Base-by-base conservation (phyloP, 2,797 vertebrate genomes). In the Passerculus sandwichensis region DNA sequence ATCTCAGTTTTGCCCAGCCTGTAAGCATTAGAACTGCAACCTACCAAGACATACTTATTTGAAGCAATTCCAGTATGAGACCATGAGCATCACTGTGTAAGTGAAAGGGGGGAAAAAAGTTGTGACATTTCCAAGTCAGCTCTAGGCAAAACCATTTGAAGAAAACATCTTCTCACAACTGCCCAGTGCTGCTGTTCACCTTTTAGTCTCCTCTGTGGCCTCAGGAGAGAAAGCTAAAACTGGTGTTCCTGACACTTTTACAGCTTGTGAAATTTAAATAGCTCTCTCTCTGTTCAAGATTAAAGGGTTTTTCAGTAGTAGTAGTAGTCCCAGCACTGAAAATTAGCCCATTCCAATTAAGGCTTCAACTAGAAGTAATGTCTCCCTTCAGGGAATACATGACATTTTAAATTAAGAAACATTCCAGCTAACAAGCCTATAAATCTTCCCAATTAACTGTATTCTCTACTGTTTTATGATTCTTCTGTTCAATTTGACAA, bases 361-460 rank as follows among this genome's bases (percentile, higher is more conserved):
- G 80, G 67, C 61, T 88, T 94, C 73, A 76, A 85, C 77, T 57
- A 84, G 72, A 96, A 94, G 69, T 90, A 93, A 94, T 89, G 57
- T 93, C 89, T 97, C 60, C 91, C 94, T 96, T 95, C 64, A 61
- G 96, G 94, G 94, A 97, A 88, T 86, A 76, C 70, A 84, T 94
- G 93, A 96, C 97, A 97, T 96, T 97, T 98, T 93, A 95, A 96
- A 95, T 97, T 97, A 97, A 95, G 87, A 96, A 89, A 94, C 72
- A 93, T 96, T 96, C 82, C 93, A 91, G 70, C 89, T 96, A 97
- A 96, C 54, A 97, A 97, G 85, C 65, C 92, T 84, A 96, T 97
- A 97, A 97, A 97, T 97, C 96, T 97, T 97, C 89, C 88, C 96
- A 97, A 97, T 98, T 97, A 98, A 95, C 91, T 91, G 57, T 67